Conservation (phyloP, 2,113 vertebrate genomes). For the Bufo gargarizans region DNA sequence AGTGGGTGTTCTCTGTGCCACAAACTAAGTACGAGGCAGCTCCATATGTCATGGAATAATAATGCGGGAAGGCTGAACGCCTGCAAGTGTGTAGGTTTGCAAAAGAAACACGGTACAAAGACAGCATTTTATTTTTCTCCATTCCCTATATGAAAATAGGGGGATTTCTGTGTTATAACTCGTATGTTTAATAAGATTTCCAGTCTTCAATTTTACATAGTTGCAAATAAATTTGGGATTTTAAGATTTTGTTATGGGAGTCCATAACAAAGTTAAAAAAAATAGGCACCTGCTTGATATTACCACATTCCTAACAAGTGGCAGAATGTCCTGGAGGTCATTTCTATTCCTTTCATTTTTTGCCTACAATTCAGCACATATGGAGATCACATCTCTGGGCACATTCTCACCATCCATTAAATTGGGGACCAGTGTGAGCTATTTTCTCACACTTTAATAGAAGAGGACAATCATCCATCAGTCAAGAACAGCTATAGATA, state of each 20-base stretch:
- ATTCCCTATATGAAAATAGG: background rate
- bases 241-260: background rate
- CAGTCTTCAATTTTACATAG: background rate
- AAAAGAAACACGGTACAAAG: conserved; percentile 31
- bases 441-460: background rate
- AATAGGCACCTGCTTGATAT: too few species aligned
- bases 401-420: background rate
- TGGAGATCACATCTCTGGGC: too few species aligned
- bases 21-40: conserved; percentile 41
- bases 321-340: too few species aligned
- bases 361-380: too few species aligned
- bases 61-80: conserved; percentile 39
- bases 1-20: conserved; percentile 53
- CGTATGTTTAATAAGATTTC: background rate
- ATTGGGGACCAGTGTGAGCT: background rate
- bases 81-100: conserved; percentile 34
- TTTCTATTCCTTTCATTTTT: too few species aligned
- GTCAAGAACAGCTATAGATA: too few species aligned
- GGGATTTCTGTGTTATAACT: background rate
- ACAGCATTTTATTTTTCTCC: conserved; percentile 17
- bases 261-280: too few species aligned
- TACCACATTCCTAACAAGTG: too few species aligned
- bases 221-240: background rate
- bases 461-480: too few species aligned
- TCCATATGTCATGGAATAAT: conserved; percentile 58